These are phyloP conservation scores for Folsomia manolachei DNA, from an alignment of 2,888 invertebrate genomes.

Conservation along the genomic window DNA sequence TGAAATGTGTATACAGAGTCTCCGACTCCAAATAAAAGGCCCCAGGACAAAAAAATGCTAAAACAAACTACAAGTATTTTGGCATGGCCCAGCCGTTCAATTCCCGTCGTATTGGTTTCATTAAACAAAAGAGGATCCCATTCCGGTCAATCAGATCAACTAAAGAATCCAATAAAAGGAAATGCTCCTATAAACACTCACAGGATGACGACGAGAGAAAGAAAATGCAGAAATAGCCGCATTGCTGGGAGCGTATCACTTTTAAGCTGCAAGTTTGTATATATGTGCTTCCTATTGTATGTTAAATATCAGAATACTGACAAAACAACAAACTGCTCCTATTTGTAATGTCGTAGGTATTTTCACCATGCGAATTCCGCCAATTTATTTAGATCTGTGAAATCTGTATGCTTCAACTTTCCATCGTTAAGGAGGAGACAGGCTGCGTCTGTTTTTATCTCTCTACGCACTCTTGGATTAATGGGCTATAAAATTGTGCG, in stretches of 20 bases:
- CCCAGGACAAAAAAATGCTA: too few species aligned
- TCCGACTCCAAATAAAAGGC: background rate
- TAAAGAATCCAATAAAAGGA: conserved; percentile 15
- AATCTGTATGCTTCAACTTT: background rate
- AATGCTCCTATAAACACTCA: background rate
- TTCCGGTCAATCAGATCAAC: conserved; percentile 10
- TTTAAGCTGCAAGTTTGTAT: too few species aligned
- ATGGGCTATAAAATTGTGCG: conserved; percentile 25
- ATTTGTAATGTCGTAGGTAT: too few species aligned
- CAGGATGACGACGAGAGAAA: background rate
- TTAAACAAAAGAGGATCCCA: conserved; percentile 3
- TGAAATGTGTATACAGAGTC: too few species aligned
- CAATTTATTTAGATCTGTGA: background rate
- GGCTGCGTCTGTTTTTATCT: conserved; percentile 13
- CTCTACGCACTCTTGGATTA: conserved; percentile 23
- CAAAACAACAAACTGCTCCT: too few species aligned
- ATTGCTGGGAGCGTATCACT: too few species aligned
- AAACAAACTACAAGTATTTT: too few species aligned
- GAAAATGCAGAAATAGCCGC: background rate
- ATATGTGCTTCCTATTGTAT: too few species aligned
- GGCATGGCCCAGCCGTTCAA: background rate
- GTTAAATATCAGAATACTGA: too few species aligned
- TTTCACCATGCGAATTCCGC: conserved; percentile 2
- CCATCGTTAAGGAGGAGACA: background rate
- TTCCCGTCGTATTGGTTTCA: background rate